A percentile compares a stretch with the other conserved stretches of the same genome.
Conservation (phyloP, 1,140 invertebrate genomes). For the Zaprionus lachaisei region DNA sequence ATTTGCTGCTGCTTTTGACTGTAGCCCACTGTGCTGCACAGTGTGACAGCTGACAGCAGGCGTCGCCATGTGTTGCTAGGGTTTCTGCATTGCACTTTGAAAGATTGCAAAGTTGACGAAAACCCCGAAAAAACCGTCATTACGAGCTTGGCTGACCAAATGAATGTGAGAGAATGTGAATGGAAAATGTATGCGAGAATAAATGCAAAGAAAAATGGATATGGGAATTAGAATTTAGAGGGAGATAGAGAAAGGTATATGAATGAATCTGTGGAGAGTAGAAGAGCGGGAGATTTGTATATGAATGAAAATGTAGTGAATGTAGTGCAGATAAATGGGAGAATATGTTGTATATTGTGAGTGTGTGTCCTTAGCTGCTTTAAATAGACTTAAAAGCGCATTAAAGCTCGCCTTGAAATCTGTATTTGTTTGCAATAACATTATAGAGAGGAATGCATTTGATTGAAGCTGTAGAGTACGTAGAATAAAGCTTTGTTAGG, state of each 20-base stretch:
- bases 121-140: constrained; percentile 59
- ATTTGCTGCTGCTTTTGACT: constrained; percentile 6
- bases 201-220: background rate
- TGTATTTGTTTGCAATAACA: too few relatives aligned
- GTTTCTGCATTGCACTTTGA: constrained; percentile 23
- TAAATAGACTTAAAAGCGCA: too few relatives aligned
- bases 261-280: background rate
- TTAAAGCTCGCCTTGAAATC: too few relatives aligned
- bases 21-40: constrained; percentile 61
- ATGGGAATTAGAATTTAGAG: background rate
- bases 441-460: too few relatives aligned
- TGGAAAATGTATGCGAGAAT: constrained; percentile 3
- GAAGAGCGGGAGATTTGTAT: too few relatives aligned
- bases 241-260: background rate
- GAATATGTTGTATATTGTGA: background rate
- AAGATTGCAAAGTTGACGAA: constrained; percentile 5
- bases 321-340: background rate
- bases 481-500: too few relatives aligned
- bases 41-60: constrained; percentile 47
- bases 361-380: too few relatives aligned
- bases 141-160: constrained; percentile 69
- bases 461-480: too few relatives aligned
- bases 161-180: constrained; percentile 3
- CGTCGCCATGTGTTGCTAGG: constrained; percentile 57
- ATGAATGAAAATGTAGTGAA: background rate